These are phyloP conservation scores for Tetanocera ferruginea DNA, from an alignment of 2,888 invertebrate genomes.

Conservation along the genomic window DNA sequence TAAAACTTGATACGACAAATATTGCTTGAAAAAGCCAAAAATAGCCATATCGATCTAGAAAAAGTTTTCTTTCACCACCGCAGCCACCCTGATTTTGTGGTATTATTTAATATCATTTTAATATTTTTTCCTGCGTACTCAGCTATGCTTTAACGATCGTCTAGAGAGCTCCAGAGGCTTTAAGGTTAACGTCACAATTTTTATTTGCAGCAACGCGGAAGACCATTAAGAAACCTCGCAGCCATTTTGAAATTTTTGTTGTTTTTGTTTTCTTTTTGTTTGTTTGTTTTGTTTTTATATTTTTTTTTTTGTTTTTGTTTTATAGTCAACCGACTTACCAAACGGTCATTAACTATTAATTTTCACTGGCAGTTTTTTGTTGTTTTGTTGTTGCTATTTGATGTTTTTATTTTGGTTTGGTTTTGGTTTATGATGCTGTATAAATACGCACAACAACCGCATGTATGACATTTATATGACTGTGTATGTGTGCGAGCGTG, in stretches of 20 bases:
- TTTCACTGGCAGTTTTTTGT: slow-evolving; percentile 35
- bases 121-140: too few species aligned
- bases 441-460: background rate
- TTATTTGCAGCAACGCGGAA: too few species aligned
- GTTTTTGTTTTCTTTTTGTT: background rate
- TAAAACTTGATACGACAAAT: too few species aligned
- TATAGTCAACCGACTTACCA: background rate
- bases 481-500: background rate
- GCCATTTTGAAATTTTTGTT: background rate
- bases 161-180: too few species aligned
- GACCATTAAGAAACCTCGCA: too few species aligned
- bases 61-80: too few species aligned
- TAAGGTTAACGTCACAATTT: too few species aligned
- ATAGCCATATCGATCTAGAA: too few species aligned
- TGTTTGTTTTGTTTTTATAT: background rate
- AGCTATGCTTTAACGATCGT: too few species aligned
- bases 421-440: background rate
- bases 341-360: slow-evolving; percentile 45
- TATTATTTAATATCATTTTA: too few species aligned
- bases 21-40: too few species aligned
- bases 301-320: background rate
- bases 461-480: background rate
- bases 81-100: too few species aligned
- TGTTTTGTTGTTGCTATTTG: background rate
- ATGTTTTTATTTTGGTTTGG: slow-evolving; percentile 3